Percentiles rank a stretch among this genome's conserved stretches.
phyloP scores from a whole-genome alignment of 2,113 vertebrate genomes.

The Mesembrinibis cayennensis region DNA sequence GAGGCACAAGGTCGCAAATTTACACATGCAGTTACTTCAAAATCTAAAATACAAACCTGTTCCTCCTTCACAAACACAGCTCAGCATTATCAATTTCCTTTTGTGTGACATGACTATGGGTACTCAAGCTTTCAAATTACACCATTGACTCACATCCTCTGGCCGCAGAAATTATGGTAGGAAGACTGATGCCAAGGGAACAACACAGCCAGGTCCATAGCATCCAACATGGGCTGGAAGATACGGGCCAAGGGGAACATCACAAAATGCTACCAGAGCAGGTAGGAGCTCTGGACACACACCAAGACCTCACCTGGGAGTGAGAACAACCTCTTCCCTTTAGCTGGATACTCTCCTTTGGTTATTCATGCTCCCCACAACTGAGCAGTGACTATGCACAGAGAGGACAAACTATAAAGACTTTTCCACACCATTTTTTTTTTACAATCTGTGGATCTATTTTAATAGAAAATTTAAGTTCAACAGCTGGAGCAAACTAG shows the following conservation, averaged over 20 bases:
- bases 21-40: not conserved
- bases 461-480: not conserved
- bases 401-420: not conserved
- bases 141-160: not conserved
- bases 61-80: not conserved
- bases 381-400: not conserved
- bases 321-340: accelerated
- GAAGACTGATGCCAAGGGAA: not conserved
- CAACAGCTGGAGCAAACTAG: not conserved
- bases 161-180: accelerated
- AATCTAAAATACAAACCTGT: not conserved
- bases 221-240: not conserved
- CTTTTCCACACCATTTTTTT: not conserved
- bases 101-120: accelerated
- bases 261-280: accelerated
- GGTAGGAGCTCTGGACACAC: not conserved
- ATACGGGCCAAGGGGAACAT: not conserved
- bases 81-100: not conserved
- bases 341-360: not conserved
- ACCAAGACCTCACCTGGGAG: not conserved
- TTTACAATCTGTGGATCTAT: not conserved
- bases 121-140: not conserved
- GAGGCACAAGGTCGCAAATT: not conserved
- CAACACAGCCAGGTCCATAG: not conserved
- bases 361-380: not conserved